Conservation (phyloP, 2,888 invertebrate genomes). For the Mesorhabditis spiculigera region DNA sequence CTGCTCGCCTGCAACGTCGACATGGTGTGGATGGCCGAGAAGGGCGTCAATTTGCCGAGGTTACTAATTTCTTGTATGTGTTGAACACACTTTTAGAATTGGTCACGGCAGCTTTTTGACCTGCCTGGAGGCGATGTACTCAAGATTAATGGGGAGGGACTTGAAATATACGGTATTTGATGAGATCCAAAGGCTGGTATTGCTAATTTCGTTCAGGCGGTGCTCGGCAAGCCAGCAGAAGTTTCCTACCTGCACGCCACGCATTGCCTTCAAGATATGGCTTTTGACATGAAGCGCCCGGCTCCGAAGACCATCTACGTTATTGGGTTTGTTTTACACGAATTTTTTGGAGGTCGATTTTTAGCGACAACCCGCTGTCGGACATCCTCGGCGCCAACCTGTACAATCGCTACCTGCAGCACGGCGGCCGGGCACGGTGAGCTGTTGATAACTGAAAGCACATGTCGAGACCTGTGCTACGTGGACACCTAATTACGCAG, state of each 20-base stretch:
- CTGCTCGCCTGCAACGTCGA: constrained; percentile 72
- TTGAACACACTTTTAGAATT: constrained; percentile 59
- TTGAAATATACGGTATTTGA: constrained; percentile 67
- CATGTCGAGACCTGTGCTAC: too few relatives aligned
- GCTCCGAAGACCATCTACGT: constrained; percentile 67
- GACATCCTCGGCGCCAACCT: constrained; percentile 71
- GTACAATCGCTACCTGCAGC: constrained; percentile 66
- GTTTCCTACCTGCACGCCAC: constrained; percentile 69
- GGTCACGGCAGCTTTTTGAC: constrained; percentile 70
- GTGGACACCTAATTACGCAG: too few relatives aligned
- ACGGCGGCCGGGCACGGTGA: constrained; percentile 36
- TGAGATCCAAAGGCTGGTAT: background rate
- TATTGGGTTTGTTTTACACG: constrained; percentile 64
- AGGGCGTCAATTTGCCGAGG: constrained; percentile 69
- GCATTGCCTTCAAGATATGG: constrained; percentile 65
- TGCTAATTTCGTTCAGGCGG: constrained; percentile 13
- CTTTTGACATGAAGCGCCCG: constrained; percentile 63
- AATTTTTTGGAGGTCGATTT: constrained; percentile 30
- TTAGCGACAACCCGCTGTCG: constrained; percentile 70
- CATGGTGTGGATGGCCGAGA: constrained; percentile 70
- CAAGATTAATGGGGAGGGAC: constrained; percentile 66
- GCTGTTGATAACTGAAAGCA: background rate
- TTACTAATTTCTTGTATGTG: constrained; percentile 44
- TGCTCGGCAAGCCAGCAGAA: constrained; percentile 69
- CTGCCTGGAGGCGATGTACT: constrained; percentile 68